Base-by-base conservation (phyloP, 1,140 invertebrate genomes). In the Portunus trituberculatus region DNA sequence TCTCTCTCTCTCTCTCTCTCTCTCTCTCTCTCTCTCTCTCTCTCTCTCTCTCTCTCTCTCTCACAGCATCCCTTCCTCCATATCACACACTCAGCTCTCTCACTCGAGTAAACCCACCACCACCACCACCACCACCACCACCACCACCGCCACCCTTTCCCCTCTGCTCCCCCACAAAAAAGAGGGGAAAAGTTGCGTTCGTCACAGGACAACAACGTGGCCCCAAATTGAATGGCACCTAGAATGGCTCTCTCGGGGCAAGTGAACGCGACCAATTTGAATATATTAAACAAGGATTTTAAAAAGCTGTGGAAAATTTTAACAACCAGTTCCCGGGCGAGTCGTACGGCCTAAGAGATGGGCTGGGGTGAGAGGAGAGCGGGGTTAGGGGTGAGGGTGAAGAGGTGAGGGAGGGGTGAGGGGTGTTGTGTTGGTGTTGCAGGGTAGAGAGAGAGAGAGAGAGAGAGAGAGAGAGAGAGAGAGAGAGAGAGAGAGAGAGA, bases 231-330 rank as follows among this genome's bases (percentile, higher is more conserved):
- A 95, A 95, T 95, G 94, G 94, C 94, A 95, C 94, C 84, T 92
- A 52, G 92, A 95, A 95, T 91, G 48, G 84, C 90, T 29, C 94
- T 59, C 94, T n/a, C 25, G 94, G 84, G 94, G 28, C 25, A 87
- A 32, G n/a, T 95, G 67, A 92, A 92, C 83, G 94, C 82, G 94
- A 88, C 76, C 94, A 95, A 95, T 95, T 95, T 95, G 94, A 95
- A 95, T 95, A 95, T 95, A 95, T 95, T 95, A 95, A 87, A 86
- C 94, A 95, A 76, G 94, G 94, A 95, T 95, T 95, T 95, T 95
- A 93, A 95, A 95, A 95, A 95, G 83, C 83, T 93, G 91, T 92
- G 94, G 82, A 95, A 39, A 82, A 76, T 93, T 95, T 95, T 93
- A 82, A 92, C 89, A 90, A 76, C 67, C 88, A 46, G 91, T 32